Base-by-base conservation (phyloP, 35 echinoderm and acorn worm species). In the Eucidaris tribuloides region DNA sequence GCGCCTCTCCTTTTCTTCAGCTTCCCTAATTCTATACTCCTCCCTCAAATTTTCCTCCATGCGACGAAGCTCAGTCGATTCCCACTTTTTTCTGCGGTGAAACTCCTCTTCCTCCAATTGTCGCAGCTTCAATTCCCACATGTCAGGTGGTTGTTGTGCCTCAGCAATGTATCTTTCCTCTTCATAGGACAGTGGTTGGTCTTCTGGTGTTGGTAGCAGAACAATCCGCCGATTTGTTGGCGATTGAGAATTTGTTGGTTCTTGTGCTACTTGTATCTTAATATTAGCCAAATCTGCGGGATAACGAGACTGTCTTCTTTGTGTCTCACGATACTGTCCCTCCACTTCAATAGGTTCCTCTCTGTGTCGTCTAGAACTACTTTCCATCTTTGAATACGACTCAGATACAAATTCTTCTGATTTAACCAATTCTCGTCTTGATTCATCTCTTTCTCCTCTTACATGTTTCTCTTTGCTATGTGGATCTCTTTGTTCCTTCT, bases 181-280 rank as follows among this genome's bases (percentile, higher is more conserved):
- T 44, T 74, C 68, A 27, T 74, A 36, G 3, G 20, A 20, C 15
- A 42, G n/a, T 6, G 68, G 38, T 0, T 74, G 2, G 1, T 41
- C 68, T 74, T 74, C 35, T 44, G 2, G 2, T 43, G 38, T 2
- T 42, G 68, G 68, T 24, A 74, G 68, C 68, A 74, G n/a, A 27
- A 74, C 68, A 24, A 74, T 74, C 35, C 68, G 29, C n/a, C 68
- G 36, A 7, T 74, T 74, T 74, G 68, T 14, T 18, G 38, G 22
- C 24, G 68, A 41, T 41, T 19, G 9, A 42, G 68, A 74, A 9
- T 33, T 42, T 7, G 41, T 35, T 2, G 68, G 34, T 44, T 27
- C 37, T 24, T 74, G 68, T 22, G 68, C 68, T n/a, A 74, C 68
- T 22, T 74, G 9, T 74, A 74, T 74, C 36, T 74, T 74, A 22